Base-by-base conservation (phyloP, 2,888 invertebrate genomes). In the Drosophila infuscata region DNA sequence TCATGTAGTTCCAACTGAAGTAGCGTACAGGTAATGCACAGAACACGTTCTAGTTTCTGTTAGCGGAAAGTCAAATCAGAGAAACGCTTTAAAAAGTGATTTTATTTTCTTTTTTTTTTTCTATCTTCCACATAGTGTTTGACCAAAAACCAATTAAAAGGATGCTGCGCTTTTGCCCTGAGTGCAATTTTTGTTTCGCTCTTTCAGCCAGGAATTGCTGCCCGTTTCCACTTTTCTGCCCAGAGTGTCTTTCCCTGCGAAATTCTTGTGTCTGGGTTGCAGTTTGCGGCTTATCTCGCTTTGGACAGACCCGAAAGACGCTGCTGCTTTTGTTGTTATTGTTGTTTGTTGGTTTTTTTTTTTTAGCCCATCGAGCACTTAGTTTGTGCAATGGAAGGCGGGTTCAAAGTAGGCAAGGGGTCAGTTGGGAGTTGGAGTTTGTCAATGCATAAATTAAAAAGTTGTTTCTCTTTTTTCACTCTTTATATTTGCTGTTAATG, bases 391-490 rank as follows among this genome's bases (percentile, higher is more conserved):
- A 38, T 60, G 60, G 57, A 43, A n/a, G 51, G 20, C 43, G 29
- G 12, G 29, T 12, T 1, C 20, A 56, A 56, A 38, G 36, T 41
- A 33, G 48, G 41, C 35, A 51, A 9, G 8, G 35, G 59, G 17
- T 15, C 33, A 29, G 20, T 41, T 46, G 49, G 57, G 52, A 65
- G 58, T 61, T 70, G 64, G 79, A 85, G 79, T 90, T 87, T 86
- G 90, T 90, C 87, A 87, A 87, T 87, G 87, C 90, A 87, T 87
- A 87, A 87, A 90, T 90, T 87, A 88, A 90, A 88, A 87, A 85
- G 74, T 85, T 84, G 59, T 52, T 77, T 57, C 30, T 15, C 66
- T 65, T 56, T 64, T 48, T 32, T 35, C 29, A 52, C 67, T 49
- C n/a, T 58, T 67, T 79, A 52, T 33, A 58, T 58, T 64, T 63